phyloP scores from a whole-genome alignment of 2,113 vertebrate species.

The Rhea pennata region DNA sequence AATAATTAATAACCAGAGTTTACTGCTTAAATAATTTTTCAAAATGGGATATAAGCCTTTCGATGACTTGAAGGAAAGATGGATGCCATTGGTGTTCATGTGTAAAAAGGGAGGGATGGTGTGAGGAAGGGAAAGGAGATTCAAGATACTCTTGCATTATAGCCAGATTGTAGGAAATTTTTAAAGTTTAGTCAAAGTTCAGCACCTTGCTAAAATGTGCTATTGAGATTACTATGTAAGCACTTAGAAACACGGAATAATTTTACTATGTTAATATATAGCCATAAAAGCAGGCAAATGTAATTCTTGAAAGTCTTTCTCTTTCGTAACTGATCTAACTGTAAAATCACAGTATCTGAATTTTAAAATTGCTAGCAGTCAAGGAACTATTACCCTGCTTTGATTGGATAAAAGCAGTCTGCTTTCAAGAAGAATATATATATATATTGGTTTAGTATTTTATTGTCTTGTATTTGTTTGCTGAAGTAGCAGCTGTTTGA shows the following conservation, averaged over 20 bases:
- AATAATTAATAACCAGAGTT: background rate
- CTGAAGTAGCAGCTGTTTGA: background rate
- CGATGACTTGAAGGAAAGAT: background rate
- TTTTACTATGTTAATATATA: background rate
- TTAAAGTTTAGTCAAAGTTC: background rate
- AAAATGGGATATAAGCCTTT: background rate
- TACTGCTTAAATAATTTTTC: background rate
- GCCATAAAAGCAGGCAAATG: background rate
- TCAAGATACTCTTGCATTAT: background rate
- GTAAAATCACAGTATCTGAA: background rate
- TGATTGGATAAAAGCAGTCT: background rate
- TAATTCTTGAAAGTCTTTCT: background rate
- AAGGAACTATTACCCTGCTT: background rate
- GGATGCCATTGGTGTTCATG: background rate
- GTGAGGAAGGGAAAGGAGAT: background rate
- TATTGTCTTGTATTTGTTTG: background rate
- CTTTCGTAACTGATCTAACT: background rate
- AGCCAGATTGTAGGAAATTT: background rate
- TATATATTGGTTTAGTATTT: fast-evolving
- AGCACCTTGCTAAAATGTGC: background rate
- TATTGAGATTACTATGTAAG: background rate
- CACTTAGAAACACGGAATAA: background rate
- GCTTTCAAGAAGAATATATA: background rate
- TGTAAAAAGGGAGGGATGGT: background rate
- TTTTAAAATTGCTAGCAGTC: background rate